phyloP scores from a whole-genome alignment of 2,888 invertebrate species.

The Chrysopilus asiliformis region DNA sequence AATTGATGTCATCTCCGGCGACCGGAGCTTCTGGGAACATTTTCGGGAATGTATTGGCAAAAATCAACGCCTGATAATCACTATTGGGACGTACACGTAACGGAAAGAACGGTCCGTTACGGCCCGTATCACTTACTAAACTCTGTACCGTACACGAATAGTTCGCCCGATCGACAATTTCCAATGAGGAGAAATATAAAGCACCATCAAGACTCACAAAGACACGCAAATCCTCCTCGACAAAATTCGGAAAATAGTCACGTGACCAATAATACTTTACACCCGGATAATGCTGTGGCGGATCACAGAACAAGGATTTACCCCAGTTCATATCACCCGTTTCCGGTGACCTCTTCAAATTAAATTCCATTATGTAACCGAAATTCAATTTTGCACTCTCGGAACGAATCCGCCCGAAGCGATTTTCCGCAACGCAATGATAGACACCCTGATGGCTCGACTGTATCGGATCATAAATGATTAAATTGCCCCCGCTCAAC shows the following conservation, averaged over 20 bases:
- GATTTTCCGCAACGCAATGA: conserved; percentile 84
- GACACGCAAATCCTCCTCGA: conserved; percentile 82
- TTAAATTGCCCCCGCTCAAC: conserved; percentile 79
- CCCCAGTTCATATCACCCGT: conserved; percentile 87
- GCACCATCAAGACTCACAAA: conserved; percentile 92
- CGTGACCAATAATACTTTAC: conserved; percentile 88
- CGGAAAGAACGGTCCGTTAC: conserved; percentile 81
- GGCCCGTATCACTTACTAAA: conserved; percentile 70
- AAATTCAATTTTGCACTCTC: conserved; percentile 79
- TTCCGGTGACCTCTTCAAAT: conserved; percentile 71
- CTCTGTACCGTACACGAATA: conserved; percentile 89
- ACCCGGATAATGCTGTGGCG: conserved; percentile 80
- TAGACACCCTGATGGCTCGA: conserved; percentile 73
- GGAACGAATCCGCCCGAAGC: conserved; percentile 76
- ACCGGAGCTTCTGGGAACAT: conserved; percentile 86
- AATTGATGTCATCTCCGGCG: conserved; percentile 75
- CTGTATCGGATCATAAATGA: conserved; percentile 74
- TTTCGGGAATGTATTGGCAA: conserved; percentile 91
- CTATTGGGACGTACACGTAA: conserved; percentile 72
- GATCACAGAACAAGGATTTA: conserved; percentile 82
- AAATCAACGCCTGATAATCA: conserved; percentile 80
- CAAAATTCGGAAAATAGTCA: conserved; percentile 79
- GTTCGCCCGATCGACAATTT: conserved; percentile 76
- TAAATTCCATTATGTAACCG: conserved; percentile 82
- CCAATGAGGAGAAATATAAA: conserved; percentile 86